Base-by-base conservation (phyloP, 2,113 vertebrate genomes). In the Colistium nudipinnis region DNA sequence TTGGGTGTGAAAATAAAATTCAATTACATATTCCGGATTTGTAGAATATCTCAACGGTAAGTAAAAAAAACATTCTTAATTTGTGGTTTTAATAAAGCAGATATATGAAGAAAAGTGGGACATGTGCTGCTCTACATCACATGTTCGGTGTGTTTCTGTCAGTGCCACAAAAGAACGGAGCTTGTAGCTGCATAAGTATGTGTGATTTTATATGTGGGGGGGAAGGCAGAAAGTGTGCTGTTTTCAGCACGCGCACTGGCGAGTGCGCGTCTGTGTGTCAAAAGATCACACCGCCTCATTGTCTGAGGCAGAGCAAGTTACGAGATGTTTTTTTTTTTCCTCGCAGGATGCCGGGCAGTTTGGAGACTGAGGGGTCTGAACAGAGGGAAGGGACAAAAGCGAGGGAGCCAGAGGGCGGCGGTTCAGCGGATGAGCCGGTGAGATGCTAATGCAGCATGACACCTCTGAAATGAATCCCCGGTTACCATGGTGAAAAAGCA, bases 401-500 rank as follows among this genome's bases (percentile, higher is more conserved):
- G 2, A 73, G 84, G 8, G 78, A 86, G 80, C 68, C 79, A 79
- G 84, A 83, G 84, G 86, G 87, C 78, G 83, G 80, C 78, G 86
- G 84, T 24, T 78, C 81, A 88, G 77, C 72, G 89, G 87, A 88
- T 89, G 90, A 89, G 85, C 88, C 31, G 88, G 70, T 70, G 84
- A 89, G 88, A 92, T 78, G 88, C 84, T 93, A 93, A 93, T 92
- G 90, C 87, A 90, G 88, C 88, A 91, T 93, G 96, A 98, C 92
- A 93, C 91, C 89, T 93, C 83, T 88, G 92, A 94, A 92, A 93
- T 93, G 91, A 92, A 92, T 90, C 88, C 80, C 85, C 83, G 87
- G 96, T 98, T 98, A 95, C 96, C 95, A 98, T 97, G 96, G 96
- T 92, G 92, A 96, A 92, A 94, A 94, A 93, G 93, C 94, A 91